Conservation (phyloP, 2,113 vertebrate genomes). For the Tupaia chinensis region DNA sequence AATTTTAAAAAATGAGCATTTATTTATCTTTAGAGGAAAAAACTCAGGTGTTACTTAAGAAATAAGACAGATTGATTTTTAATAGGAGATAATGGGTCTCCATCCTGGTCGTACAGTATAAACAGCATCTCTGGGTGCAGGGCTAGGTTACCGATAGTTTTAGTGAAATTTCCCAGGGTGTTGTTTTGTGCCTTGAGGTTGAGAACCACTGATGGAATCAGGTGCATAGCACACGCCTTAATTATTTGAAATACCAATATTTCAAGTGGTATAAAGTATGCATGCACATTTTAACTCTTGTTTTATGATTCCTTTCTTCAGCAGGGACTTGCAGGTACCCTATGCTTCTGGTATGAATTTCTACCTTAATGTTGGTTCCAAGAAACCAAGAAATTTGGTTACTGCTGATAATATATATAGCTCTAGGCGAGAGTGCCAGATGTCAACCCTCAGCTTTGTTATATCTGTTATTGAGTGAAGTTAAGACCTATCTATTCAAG, state of each 20-base stretch:
- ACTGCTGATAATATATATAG: neutral
- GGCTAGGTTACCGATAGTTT: neutral
- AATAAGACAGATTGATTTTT: slow-evolving; percentile 11
- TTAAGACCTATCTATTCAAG: neutral
- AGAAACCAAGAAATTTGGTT: neutral
- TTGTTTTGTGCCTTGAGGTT: neutral
- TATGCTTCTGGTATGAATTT: neutral
- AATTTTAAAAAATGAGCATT: neutral
- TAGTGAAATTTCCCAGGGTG: neutral
- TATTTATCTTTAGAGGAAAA: slow-evolving; percentile 43
- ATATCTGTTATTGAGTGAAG: neutral
- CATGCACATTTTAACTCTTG: neutral
- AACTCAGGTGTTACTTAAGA: neutral
- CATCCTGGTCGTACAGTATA: neutral
- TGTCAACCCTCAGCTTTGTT: neutral
- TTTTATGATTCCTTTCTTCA: neutral
- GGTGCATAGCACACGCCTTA: neutral
- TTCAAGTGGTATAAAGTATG: neutral
- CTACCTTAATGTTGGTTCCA: no score
- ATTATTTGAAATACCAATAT: neutral
- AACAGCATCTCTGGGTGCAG: neutral
- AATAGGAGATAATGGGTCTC: neutral
- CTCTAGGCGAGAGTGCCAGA: neutral
- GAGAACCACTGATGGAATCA: neutral
- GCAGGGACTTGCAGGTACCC: neutral